Evolutionary conservation across 2,797 vertebrate species (phyloP).

Genomic region (Amblyopsis hoosieri): DNA sequence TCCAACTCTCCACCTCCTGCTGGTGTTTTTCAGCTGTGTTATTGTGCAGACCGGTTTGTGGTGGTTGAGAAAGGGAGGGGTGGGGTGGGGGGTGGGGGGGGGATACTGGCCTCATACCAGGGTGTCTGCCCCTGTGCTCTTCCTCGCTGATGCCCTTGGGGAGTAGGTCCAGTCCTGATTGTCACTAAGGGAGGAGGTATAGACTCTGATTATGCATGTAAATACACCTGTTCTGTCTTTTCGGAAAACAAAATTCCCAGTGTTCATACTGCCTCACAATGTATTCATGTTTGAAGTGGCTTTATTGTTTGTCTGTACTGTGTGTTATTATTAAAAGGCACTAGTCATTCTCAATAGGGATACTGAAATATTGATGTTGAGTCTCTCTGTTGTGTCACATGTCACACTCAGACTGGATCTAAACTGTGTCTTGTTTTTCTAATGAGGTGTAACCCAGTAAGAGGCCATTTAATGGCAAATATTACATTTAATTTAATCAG

Average conservation of each 20-base stretch:
- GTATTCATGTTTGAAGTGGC: slow-evolving; percentile 19
- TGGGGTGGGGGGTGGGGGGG: slow-evolving; percentile 21
- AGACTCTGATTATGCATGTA: slow-evolving; percentile 64
- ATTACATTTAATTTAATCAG: slow-evolving; percentile 31
- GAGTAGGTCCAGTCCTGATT: slow-evolving; percentile 48
- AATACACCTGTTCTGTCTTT: slow-evolving; percentile 59
- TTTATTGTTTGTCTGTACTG: background rate
- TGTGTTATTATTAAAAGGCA: slow-evolving; percentile 49
- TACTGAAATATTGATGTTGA: slow-evolving; percentile 59
- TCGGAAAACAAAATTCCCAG: slow-evolving; percentile 33
- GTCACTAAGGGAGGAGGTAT: slow-evolving; percentile 58
- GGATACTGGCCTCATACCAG: slow-evolving; percentile 55
- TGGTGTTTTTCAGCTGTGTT: slow-evolving; percentile 29
- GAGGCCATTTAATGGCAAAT: slow-evolving; percentile 18
- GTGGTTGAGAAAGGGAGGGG: background rate
- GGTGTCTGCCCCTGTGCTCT: slow-evolving; percentile 41
- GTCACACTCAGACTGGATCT: slow-evolving; percentile 41
- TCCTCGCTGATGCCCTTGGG: slow-evolving; percentile 47
- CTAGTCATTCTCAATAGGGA: slow-evolving; percentile 47
- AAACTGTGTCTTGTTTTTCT: slow-evolving; percentile 29
- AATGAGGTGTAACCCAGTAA: slow-evolving; percentile 31
- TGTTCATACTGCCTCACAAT: slow-evolving; percentile 22
- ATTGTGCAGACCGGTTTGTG: slow-evolving; percentile 16
- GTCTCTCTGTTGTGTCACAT: slow-evolving; percentile 40
- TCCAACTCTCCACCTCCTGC: slow-evolving; percentile 19